Evolutionary conservation across 2,797 vertebrate genomes (phyloP).

Genomic region (Heliangelus exortis): DNA sequence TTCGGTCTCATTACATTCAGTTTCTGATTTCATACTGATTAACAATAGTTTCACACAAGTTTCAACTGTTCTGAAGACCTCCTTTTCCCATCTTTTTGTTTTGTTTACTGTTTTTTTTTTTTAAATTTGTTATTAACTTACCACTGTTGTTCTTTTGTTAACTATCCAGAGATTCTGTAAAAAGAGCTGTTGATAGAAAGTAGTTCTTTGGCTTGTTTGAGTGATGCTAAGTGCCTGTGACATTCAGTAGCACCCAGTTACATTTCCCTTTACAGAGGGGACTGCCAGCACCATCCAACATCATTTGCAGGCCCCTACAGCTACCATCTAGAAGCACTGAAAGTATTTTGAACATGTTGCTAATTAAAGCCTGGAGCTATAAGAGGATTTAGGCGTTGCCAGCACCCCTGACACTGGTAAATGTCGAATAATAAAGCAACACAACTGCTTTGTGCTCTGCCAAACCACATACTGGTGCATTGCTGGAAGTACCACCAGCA

Average conservation of each 20-base stretch:
- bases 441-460: conserved; percentile 3
- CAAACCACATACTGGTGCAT: accelerated
- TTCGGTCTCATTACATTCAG: background rate
- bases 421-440: background rate
- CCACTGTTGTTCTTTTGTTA: background rate
- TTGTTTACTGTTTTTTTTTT: background rate
- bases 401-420: background rate
- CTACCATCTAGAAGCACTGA: background rate
- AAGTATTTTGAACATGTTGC: conserved; percentile 1
- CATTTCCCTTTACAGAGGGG: background rate
- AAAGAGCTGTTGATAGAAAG: background rate
- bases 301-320: background rate
- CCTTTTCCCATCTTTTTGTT: background rate
- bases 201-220: background rate
- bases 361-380: conserved; percentile 24
- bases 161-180: background rate
- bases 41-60: background rate
- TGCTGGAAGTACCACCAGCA: background rate
- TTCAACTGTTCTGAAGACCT: background rate
- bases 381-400: background rate
- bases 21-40: background rate
- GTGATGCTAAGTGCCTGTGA: background rate
- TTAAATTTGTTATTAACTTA: background rate
- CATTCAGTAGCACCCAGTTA: background rate
- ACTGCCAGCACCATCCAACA: background rate